Percentiles rank a stretch among this genome's conserved stretches.
phyloP scores from a whole-genome alignment of 92 coral and sea anemone genomes.

The Ricordea florida region DNA sequence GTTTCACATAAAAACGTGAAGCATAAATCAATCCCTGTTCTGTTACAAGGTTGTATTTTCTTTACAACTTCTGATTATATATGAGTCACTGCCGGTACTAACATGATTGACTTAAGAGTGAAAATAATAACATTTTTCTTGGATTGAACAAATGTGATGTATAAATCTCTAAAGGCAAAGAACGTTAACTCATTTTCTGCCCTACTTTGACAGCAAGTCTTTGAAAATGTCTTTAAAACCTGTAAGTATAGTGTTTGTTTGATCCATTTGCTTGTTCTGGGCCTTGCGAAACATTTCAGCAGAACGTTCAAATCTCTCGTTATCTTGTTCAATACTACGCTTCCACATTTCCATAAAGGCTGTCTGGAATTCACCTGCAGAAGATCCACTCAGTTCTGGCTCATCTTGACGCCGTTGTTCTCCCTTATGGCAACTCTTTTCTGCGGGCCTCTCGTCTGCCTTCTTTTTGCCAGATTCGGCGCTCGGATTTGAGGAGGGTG shows the following conservation, averaged over 20 bases:
- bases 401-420: too few relatives aligned
- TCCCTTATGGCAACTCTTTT: too few relatives aligned
- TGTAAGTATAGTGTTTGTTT: conserved; percentile 23
- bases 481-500: too few relatives aligned
- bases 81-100: too few relatives aligned
- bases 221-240: conserved; percentile 33
- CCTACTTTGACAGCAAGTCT: not conserved
- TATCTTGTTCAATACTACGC: conserved; percentile 10
- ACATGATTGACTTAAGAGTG: too few relatives aligned
- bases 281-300: conserved; percentile 7
- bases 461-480: not conserved
- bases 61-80: too few relatives aligned
- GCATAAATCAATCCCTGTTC: too few relatives aligned
- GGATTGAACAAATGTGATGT: too few relatives aligned
- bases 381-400: too few relatives aligned
- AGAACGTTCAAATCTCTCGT: not conserved
- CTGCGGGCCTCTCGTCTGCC: not conserved
- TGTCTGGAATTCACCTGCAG: not conserved
- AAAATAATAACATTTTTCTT: not conserved
- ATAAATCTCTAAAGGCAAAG: not conserved
- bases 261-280: conserved; percentile 21
- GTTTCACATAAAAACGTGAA: too few relatives aligned
- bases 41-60: too few relatives aligned
- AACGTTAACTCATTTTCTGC: not conserved
- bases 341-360: not conserved